Evolutionary conservation across 1,140 invertebrate species (phyloP), one percentile per base, ranked within the genome.

Genomic region (Bombus sibiricus): DNA sequence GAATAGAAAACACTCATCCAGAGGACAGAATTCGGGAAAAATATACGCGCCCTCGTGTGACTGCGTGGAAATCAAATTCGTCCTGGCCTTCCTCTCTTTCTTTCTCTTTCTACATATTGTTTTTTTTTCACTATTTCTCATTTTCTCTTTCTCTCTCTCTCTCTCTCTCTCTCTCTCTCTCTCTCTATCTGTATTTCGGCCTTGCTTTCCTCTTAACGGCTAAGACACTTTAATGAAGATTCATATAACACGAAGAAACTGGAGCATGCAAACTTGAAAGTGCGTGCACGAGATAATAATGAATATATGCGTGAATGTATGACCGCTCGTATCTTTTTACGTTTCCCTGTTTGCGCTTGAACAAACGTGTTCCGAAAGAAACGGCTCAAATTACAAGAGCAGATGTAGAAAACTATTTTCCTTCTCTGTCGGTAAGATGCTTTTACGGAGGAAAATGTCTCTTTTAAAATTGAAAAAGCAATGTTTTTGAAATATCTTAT

Each of bases 221-320:
- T 89, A 90, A 53, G 85, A 90, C 78, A 90, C 34, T n/a, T 89
- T 66, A 90, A 90, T 87, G 75, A 85, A 90, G 82, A 90, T 82
- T 64, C 86, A 85, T 90, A 88, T 73, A 90, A 88, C 88, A 90
- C 77, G 89, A 84, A 90, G 89, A 90, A 91, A 91, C n/a, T 88
- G 86, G 86, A 90, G 83, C 88, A 89, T 90, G 88, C 89, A 90
- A 88, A 88, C 81, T 78, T 83, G 86, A 88, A 90, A 66, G 89
- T 90, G 89, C 86, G 66, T 28, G 75, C 68, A 41, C 47, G 72
- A 62, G 69, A 34, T 76, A 34, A 59, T 53, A 77, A 76, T 66
- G 62, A 32, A 83, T 47, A 57, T 53, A 28, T 66, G 86, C 77
- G 41, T 69, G 86, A 62, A 57, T 41, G 41, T 72, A 34, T 59